Evolutionary conservation across 2,797 vertebrate species (phyloP).

Genomic region (Myotis pilosus): DNA sequence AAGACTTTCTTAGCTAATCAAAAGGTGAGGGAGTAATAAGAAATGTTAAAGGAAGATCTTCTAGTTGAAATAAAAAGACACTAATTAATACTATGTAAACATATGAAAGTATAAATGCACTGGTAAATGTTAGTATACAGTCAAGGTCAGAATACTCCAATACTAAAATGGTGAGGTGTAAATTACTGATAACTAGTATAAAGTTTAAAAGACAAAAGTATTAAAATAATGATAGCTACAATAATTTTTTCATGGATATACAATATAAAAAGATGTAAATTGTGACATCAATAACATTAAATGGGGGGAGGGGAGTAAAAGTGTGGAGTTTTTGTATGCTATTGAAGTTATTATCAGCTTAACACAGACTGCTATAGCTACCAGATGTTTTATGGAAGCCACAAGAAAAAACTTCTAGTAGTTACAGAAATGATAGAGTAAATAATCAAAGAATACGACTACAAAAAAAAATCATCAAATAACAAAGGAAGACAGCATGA

Average conservation of each 20-base stretch:
- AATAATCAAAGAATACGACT: background rate
- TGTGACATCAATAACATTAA: background rate
- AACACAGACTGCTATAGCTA: background rate
- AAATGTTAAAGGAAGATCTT: background rate
- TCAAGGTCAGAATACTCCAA: background rate
- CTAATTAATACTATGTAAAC: background rate
- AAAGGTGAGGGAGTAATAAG: background rate
- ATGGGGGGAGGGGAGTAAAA: background rate
- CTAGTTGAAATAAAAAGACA: background rate
- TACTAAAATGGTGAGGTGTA: background rate
- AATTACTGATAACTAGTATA: background rate
- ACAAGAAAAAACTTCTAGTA: background rate
- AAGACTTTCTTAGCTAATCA: background rate
- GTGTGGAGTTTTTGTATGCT: background rate
- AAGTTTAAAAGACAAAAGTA: background rate
- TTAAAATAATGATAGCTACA: background rate
- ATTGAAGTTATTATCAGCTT: background rate
- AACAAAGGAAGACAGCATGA: background rate
- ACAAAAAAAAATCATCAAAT: background rate
- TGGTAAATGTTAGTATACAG: background rate
- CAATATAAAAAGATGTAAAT: background rate
- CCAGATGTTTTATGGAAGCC: background rate
- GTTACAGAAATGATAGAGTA: background rate
- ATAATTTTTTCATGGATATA: background rate
- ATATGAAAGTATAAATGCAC: background rate